Base-by-base conservation (phyloP, 2,888 invertebrate species). In the Andrena camellia region DNA sequence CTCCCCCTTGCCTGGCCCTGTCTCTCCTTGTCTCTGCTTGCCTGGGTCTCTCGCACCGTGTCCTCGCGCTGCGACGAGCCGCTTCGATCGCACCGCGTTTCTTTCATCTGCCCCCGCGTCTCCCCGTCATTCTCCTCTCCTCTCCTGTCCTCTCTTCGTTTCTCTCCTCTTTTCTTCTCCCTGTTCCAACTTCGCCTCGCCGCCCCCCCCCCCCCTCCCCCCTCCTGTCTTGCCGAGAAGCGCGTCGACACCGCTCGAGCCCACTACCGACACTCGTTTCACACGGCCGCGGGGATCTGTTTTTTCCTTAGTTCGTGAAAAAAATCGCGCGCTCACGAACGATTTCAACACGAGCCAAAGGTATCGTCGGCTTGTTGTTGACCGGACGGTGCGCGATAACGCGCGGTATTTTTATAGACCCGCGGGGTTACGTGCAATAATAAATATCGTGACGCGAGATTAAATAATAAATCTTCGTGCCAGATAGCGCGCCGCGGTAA, bases 381-480 rank as follows among this genome's bases (percentile, higher is more conserved):
- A 90, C 85, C 88, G 86, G 82, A 79, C 84, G 85, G 78, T 69
- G 73, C 78, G 77, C 81, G 88, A 88, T 86, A 90, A 89, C 88
- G 88, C 88, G 78, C 77, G 83, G 83, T 90, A 90, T 90, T 92
- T 90, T 91, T 90, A 89, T 90, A 90, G 88, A 88, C 84, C 90
- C 78, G 83, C 86, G 89, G 89, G 90, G 88, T 90, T 91, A 90
- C 87, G 86, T 87, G 86, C 89, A 92, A 92, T 92, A 92, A 93
- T 93, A 92, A 92, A 92, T 91, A 90, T 90, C 89, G 90, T 90
- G 91, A 89, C 88, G 90, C 90, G 91, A 81, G 81, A 93, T 92
- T 92, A 91, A 92, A 93, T 92, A 92, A 92, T 91, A 91, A 92
- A 92, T 92, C 90, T 88, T 84, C 83, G 77, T 83, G 84, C 78